Percentiles rank a stretch among this genome's conserved stretches.
phyloP scores from a whole-genome alignment of 2,113 vertebrate genomes.

The Bothrops jararaca region DNA sequence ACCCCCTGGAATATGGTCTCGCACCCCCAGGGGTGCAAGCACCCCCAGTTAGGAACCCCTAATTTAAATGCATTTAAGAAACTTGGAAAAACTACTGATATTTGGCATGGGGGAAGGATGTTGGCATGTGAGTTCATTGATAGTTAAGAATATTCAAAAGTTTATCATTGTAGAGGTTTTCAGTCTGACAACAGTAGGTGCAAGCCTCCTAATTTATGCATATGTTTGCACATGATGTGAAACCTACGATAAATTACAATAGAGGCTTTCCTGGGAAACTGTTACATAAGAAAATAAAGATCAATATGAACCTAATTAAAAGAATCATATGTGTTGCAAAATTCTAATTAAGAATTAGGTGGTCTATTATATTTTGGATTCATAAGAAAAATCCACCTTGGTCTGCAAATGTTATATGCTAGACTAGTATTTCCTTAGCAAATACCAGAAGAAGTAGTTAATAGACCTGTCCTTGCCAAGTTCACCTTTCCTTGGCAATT shows the following conservation, averaged over 20 bases:
- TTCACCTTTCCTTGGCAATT: background rate
- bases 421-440: background rate
- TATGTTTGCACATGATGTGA: background rate
- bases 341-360: background rate
- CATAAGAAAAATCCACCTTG: background rate
- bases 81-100: background rate
- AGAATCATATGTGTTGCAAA: slow-evolving; percentile 17
- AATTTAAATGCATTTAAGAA: background rate
- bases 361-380: background rate
- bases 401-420: background rate
- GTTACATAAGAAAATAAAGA: slow-evolving; percentile 16
- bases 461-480: background rate
- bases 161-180: background rate
- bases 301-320: slow-evolving; percentile 5
- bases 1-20: no score
- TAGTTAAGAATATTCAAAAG: background rate
- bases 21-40: no score
- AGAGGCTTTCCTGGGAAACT: background rate
- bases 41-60: background rate
- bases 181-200: background rate
- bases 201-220: background rate
- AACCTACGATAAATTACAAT: background rate
- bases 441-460: background rate
- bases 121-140: background rate
- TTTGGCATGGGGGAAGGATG: background rate